Conservation (phyloP, 2,888 invertebrate species). For the Pyrrhia umbra region DNA sequence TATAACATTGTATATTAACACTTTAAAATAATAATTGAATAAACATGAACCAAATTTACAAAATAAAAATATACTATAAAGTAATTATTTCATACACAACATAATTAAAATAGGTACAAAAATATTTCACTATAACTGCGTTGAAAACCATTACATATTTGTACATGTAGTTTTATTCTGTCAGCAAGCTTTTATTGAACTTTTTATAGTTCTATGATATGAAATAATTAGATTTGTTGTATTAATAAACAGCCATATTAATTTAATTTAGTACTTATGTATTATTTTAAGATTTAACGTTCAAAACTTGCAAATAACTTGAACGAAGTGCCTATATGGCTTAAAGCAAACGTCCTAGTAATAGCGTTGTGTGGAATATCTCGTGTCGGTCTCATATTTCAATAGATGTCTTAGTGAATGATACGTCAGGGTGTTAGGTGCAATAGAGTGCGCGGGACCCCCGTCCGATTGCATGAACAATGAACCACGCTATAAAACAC, state of each 20-base stretch:
- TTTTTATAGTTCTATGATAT: too few species aligned
- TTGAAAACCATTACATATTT: too few species aligned
- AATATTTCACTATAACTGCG: too few species aligned
- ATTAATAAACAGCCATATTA: background rate
- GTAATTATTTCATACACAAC: too few species aligned
- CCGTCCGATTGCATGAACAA: conserved; percentile 53
- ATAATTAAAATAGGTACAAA: too few species aligned
- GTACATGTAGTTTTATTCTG: too few species aligned
- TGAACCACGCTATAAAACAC: conserved; percentile 29
- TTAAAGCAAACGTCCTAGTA: conserved; percentile 40
- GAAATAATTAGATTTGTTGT: too few species aligned
- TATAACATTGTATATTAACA: too few species aligned
- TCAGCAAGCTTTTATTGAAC: too few species aligned
- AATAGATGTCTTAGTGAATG: conserved; percentile 56
- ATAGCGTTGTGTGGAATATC: conserved; percentile 53
- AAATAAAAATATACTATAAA: too few species aligned
- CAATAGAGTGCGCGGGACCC: conserved; percentile 46
- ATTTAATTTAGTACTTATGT: conserved; percentile 6
- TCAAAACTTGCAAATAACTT: conserved; percentile 12
- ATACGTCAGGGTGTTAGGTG: conserved; percentile 59
- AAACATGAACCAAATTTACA: too few species aligned
- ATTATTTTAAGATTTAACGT: conserved; percentile 2
- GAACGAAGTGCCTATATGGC: conserved; percentile 11
- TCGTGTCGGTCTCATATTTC: conserved; percentile 56
- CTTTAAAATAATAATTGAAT: too few species aligned